phyloP scores from a whole-genome alignment of 2,888 invertebrate genomes.

The Eremobia ochroleuca region DNA sequence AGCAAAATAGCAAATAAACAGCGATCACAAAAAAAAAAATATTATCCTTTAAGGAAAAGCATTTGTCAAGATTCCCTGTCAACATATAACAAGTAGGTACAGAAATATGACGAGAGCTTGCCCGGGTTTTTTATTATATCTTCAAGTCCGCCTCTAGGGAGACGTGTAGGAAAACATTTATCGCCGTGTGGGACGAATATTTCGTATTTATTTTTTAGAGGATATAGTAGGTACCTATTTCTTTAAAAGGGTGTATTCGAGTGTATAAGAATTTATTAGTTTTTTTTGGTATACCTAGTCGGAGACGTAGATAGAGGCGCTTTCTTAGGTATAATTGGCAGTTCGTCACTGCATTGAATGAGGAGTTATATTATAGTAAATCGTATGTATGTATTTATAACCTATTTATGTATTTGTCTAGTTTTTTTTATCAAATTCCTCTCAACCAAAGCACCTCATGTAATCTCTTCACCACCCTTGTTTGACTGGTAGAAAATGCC shows the following conservation, averaged over 20 bases:
- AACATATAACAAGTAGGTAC: conserved; percentile 41
- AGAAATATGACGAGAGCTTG: conserved; percentile 52
- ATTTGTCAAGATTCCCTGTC: conserved; percentile 55
- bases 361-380: no score
- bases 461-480: no score
- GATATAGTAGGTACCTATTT: conserved; percentile 17
- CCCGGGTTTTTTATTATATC: conserved; percentile 61
- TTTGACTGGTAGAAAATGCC: no score
- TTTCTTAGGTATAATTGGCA: background rate
- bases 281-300: background rate
- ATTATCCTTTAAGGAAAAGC: conserved; percentile 36
- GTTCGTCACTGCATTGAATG: background rate
- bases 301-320: background rate
- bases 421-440: no score
- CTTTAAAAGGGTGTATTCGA: conserved; percentile 4
- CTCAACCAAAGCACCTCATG: no score
- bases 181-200: conserved; percentile 50
- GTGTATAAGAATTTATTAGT: conserved; percentile 18
- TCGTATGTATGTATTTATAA: no score
- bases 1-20: background rate
- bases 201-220: conserved; percentile 44
- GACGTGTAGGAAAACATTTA: conserved; percentile 43
- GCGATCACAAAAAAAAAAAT: background rate
- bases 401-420: no score
- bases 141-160: conserved; percentile 59